Evolutionary conservation across 92 coral and sea anemone genomes (phyloP).

Genomic region (Virgularia gustaviana): DNA sequence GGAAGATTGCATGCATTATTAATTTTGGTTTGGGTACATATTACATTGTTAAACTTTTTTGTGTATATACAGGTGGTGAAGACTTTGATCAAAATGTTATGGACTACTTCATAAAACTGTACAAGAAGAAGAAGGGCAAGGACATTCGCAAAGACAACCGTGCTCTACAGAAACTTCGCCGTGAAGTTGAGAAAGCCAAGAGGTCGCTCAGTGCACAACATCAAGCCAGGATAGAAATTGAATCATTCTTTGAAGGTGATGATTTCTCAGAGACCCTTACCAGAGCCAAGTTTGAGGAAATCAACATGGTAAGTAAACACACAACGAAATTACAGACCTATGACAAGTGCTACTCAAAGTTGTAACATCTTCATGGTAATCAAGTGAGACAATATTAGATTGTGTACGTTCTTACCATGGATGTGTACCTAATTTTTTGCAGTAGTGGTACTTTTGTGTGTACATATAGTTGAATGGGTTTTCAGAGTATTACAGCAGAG

Average conservation of each 20-base stretch:
- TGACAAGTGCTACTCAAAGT: too few relatives aligned
- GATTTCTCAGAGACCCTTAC: conserved; percentile 98
- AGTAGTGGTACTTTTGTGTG: too few relatives aligned
- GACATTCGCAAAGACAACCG: conserved; percentile 98
- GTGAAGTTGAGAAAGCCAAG: conserved; percentile 99
- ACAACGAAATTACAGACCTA: too few relatives aligned
- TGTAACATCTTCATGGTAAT: too few relatives aligned
- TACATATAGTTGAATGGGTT: too few relatives aligned
- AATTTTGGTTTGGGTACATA: too few relatives aligned
- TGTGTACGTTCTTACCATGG: too few relatives aligned
- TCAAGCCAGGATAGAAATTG: conserved; percentile 97
- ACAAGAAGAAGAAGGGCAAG: conserved; percentile 99
- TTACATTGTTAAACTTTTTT: not conserved
- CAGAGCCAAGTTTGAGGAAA: conserved; percentile 89
- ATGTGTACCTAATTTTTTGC: too few relatives aligned
- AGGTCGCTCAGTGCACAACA: conserved; percentile 95
- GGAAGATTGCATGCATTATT: too few relatives aligned
- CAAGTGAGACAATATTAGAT: too few relatives aligned
- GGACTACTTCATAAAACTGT: conserved; percentile 91
- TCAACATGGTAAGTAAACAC: conserved; percentile 72
- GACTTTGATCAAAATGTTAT: conserved; percentile 97
- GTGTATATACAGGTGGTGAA: conserved; percentile 85
- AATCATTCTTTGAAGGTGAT: conserved; percentile 91
- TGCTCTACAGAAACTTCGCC: conserved; percentile 96
- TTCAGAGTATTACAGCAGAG: too few relatives aligned